phyloP scores from a whole-genome alignment of 2,113 vertebrate genomes.

The Spilogale gracilis region DNA sequence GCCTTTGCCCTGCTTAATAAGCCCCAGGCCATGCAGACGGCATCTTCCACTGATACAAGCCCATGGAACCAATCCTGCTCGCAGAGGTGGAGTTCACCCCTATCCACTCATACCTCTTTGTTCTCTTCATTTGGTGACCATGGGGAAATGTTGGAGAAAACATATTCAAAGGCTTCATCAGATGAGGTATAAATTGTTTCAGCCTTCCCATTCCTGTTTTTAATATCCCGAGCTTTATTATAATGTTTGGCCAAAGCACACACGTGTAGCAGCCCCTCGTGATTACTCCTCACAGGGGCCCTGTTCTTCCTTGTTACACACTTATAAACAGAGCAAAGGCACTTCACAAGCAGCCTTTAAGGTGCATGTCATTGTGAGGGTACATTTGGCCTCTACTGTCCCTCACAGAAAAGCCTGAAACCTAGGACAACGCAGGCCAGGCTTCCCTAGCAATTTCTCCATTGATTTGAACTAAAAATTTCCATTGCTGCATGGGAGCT shows the following conservation, averaged over 20 bases:
- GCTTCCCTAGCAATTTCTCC: not conserved
- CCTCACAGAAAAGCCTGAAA: not conserved
- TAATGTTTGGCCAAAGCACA: not conserved
- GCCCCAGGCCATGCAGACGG: not conserved
- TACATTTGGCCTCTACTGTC: not conserved
- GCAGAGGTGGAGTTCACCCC: not conserved
- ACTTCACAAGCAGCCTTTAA: not conserved
- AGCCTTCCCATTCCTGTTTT: not conserved
- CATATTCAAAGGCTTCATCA: not conserved
- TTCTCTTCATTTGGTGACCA: not conserved
- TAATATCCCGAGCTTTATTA: not conserved
- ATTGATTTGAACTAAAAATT: not conserved
- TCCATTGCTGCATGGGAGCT: not conserved
- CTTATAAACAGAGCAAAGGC: not conserved
- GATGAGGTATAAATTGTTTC: not conserved
- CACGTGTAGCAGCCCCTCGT: fast-evolving
- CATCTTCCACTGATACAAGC: not conserved
- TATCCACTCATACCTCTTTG: not conserved
- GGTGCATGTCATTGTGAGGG: too few relatives aligned
- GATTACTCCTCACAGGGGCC: fast-evolving
- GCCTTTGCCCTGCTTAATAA: not conserved
- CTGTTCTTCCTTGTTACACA: too few relatives aligned
- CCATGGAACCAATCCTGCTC: not conserved
- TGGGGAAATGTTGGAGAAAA: not conserved
- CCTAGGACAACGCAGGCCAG: not conserved